Percentiles rank a stretch among this genome's conserved stretches.
phyloP scores from a whole-genome alignment of 1,140 invertebrate species.

The Drosophila santomea region DNA sequence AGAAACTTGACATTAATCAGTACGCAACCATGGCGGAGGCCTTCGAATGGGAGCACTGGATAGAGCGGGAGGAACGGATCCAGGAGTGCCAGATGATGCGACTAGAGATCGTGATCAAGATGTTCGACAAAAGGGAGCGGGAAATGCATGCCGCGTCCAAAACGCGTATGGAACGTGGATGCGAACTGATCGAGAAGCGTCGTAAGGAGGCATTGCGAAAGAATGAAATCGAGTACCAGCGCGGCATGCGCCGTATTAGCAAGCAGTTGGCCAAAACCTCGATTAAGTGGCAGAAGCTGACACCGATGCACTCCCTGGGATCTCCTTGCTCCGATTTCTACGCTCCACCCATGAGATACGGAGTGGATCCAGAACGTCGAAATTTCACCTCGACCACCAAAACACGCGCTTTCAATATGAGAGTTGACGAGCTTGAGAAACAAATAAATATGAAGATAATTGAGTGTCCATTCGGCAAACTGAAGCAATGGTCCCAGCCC shows the following conservation, averaged over 20 bases:
- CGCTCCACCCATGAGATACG: conserved; percentile 85
- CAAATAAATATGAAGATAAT: conserved; percentile 44
- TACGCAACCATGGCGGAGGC: conserved; percentile 63
- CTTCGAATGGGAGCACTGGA: conserved; percentile 83
- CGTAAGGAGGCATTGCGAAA: conserved; percentile 82
- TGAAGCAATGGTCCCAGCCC: conserved; percentile 65
- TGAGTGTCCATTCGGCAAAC: conserved; percentile 65
- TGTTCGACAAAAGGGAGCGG: conserved; percentile 77
- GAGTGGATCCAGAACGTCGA: conserved; percentile 85
- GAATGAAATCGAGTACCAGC: conserved; percentile 80
- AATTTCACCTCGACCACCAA: conserved; percentile 65
- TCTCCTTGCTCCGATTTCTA: conserved; percentile 86
- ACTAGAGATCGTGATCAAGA: conserved; percentile 85
- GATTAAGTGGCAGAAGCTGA: conserved; percentile 68
- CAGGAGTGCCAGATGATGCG: conserved; percentile 86
- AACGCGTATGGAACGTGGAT: conserved; percentile 82
- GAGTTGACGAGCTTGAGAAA: conserved; percentile 76
- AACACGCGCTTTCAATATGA: conserved; percentile 64
- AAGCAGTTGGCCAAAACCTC: conserved; percentile 42
- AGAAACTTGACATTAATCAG: conserved; percentile 26
- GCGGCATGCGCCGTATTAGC: conserved; percentile 68
- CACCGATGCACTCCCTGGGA: conserved; percentile 85
- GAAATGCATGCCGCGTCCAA: conserved; percentile 80
- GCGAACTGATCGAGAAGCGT: conserved; percentile 77
- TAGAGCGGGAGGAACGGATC: conserved; percentile 85